phyloP scores from a whole-genome alignment of 2,797 vertebrate species.

The Phaenicophaeus curvirostris region DNA sequence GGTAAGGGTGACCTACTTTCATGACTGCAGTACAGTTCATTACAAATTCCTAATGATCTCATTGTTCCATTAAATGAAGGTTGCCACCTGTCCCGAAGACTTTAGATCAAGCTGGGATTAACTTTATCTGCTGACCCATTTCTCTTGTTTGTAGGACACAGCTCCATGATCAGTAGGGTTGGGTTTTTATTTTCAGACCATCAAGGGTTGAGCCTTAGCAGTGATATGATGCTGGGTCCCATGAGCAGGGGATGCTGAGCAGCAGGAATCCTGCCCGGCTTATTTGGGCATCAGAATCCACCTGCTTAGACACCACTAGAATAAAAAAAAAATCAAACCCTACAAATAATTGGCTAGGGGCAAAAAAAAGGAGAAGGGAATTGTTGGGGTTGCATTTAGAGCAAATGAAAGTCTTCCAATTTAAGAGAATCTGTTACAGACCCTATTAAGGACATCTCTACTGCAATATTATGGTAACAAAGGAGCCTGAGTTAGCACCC shows the following conservation, averaged over 20 bases:
- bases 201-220: neutral
- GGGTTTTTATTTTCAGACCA: neutral
- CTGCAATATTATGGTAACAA: neutral
- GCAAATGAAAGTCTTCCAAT: neutral
- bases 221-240: neutral
- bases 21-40: neutral
- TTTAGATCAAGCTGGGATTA: conserved; percentile 55
- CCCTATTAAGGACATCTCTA: neutral
- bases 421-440: neutral
- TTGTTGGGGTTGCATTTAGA: neutral
- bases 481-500: neutral
- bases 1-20: conserved; percentile 58
- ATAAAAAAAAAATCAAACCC: neutral
- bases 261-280: fast-evolving
- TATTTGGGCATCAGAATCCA: neutral
- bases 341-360: neutral
- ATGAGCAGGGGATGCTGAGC: neutral
- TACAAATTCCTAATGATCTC: conserved; percentile 60
- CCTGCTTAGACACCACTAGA: neutral
- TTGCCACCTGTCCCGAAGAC: conserved; percentile 58
- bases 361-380: neutral
- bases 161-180: neutral
- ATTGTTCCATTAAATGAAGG: conserved; percentile 61
- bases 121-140: conserved; percentile 33
- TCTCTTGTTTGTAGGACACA: conserved; percentile 32